Evolutionary conservation across 2,888 invertebrate genomes (phyloP).

Genomic region (Drosophila mulleri): DNA sequence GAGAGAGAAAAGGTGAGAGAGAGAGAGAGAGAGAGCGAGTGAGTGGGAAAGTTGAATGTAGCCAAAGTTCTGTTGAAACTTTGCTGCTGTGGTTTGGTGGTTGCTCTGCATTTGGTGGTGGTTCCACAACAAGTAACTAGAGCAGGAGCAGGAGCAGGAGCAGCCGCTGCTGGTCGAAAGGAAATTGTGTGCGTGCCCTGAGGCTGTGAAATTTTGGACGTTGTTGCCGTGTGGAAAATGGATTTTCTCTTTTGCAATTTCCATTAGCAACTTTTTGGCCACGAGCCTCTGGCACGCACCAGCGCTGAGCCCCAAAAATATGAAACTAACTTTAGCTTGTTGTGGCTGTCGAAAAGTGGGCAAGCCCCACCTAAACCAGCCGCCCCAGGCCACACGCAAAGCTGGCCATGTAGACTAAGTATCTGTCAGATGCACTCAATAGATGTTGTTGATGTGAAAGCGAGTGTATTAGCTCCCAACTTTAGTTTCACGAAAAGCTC

Average conservation of each 20-base stretch:
- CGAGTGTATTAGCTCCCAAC: background rate
- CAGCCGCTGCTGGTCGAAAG: slow-evolving; percentile 17
- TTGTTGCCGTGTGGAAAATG: slow-evolving; percentile 62
- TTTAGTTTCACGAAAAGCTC: background rate
- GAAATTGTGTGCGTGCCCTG: slow-evolving; percentile 68
- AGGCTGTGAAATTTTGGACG: slow-evolving; percentile 58
- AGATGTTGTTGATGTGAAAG: background rate
- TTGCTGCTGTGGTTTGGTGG: slow-evolving; percentile 30
- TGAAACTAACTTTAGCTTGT: slow-evolving; percentile 22
- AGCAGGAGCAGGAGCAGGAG: background rate
- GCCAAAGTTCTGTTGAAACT: slow-evolving; percentile 25
- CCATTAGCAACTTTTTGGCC: slow-evolving; percentile 77
- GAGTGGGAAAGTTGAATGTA: background rate
- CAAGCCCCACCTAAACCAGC: background rate
- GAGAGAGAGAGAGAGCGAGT: background rate
- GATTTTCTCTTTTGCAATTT: slow-evolving; percentile 76
- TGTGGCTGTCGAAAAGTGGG: slow-evolving; percentile 3
- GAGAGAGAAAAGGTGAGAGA: background rate
- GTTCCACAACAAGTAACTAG: slow-evolving; percentile 8
- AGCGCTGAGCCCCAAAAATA: slow-evolving; percentile 23
- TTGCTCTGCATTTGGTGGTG: slow-evolving; percentile 33
- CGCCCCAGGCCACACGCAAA: slow-evolving; percentile 6
- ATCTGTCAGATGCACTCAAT: slow-evolving; percentile 2
- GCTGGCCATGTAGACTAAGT: slow-evolving; percentile 1
- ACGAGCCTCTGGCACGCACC: slow-evolving; percentile 55